Conservation (phyloP, 2,797 vertebrate genomes). For the Tamandua tetradactyla region DNA sequence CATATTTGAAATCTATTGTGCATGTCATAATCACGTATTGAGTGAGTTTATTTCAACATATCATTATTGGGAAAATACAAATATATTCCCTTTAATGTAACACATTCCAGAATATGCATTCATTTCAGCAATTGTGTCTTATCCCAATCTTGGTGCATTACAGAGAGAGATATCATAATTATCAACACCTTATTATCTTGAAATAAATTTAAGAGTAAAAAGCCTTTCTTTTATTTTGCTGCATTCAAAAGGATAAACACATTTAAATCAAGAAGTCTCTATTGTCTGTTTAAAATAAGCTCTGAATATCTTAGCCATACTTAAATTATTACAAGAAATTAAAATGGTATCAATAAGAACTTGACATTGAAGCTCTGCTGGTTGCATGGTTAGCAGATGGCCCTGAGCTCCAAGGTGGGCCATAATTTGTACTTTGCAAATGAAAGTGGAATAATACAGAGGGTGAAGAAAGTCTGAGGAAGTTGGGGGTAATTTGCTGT, state of each 20-base stretch:
- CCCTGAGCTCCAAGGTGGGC: not conserved
- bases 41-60: constrained; percentile 13
- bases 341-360: not conserved
- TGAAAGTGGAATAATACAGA: not conserved
- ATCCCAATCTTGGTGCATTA: not conserved
- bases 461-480: not conserved
- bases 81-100: not conserved
- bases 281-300: not conserved
- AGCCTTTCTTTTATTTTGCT: not conserved
- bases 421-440: not conserved
- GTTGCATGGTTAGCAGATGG: not conserved
- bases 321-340: not conserved
- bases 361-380: not conserved
- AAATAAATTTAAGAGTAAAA: constrained; percentile 15
- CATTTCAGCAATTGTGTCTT: not conserved
- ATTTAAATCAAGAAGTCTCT: not conserved
- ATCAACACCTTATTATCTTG: not conserved
- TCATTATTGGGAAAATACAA: not conserved
- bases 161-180: not conserved
- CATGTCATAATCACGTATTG: not conserved
- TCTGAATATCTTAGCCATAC: not conserved
- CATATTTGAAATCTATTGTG: not conserved
- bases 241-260: not conserved
- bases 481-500: not conserved
- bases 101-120: not conserved